Evolutionary conservation across 2,113 vertebrate genomes (phyloP), one percentile per base, ranked within the genome.

Genomic region (Ornithorhynchus anatinus): DNA sequence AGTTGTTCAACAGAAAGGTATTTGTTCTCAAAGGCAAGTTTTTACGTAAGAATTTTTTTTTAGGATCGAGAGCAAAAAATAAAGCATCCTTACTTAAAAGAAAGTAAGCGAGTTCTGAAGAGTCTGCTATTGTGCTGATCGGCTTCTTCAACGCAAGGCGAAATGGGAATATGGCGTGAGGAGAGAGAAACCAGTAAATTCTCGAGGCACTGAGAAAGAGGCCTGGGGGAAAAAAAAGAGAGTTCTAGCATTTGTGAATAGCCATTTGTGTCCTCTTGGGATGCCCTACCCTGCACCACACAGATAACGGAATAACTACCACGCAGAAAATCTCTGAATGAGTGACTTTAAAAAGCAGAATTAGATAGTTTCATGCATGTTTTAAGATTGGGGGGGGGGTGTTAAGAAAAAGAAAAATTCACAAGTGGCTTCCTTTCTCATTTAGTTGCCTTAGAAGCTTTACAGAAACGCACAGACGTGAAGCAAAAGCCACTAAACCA

Each of bases 141-240:
- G 63, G 38, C 15, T 63, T 85, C 76, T 79, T 45, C 70, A 72
- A 14, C 31, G 45, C 23, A 39, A 54, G 66, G 60, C 44, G 83
- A 62, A 57, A 82, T 14, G 43, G 62, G 35, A 61, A 52, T 53
- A 67, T 47, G 85, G 77, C 27, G 69, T 6, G n/a, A 36, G 65
- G 59, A 58, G 74, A 29, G 69, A 84, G 78, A 81, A 88, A 62
- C 72, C 71, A 79, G 42, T 50, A 72, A 82, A 67, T 54, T 48
- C 70, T 54, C 81, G 79, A 84, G 58, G 67, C 15, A 20, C 36
- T 75, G 85, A 82, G 67, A 79, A 81, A 69, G 69, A 54, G 48
- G 75, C 59, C 86, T 79, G 68, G 56, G 68, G 56, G 79, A 76
- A 82, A 56, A 76, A 77, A 57, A 63, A 69, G 51, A 42, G 63